These are phyloP conservation scores for Rhagologus leucostigma DNA, from an alignment of 2,113 vertebrate genomes.

Conservation along the genomic window DNA sequence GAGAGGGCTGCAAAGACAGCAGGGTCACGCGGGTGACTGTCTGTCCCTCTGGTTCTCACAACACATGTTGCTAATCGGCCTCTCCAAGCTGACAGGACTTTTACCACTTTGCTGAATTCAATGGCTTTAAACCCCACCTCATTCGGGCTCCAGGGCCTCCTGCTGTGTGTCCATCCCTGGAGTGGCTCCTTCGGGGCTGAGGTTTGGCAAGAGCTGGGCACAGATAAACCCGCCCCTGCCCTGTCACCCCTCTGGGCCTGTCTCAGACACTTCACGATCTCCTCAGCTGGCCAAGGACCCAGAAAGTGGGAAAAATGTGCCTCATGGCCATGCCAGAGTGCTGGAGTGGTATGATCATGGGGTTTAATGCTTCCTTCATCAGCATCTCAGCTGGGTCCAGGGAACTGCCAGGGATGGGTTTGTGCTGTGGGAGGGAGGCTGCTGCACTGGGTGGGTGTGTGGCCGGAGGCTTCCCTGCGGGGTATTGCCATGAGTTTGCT, in stretches of 20 bases:
- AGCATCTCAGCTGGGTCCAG: accelerated
- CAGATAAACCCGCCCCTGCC: background rate
- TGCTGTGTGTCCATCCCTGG: background rate
- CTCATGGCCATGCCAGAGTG: background rate
- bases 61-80: background rate
- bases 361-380: background rate
- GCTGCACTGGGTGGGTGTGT: accelerated
- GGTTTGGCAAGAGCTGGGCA: background rate
- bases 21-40: background rate
- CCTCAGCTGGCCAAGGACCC: background rate
- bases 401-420: background rate
- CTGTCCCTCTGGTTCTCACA: background rate
- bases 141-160: background rate
- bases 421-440: background rate
- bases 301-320: background rate
- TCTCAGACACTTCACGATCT: background rate
- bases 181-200: background rate
- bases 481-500: background rate
- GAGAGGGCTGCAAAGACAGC: background rate
- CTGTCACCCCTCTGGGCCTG: background rate
- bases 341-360: background rate
- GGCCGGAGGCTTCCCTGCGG: background rate
- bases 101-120: background rate
- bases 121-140: background rate
- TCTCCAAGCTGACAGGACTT: background rate